A percentile compares a stretch with the other conserved stretches of the same genome.
Conservation (phyloP, 2,113 vertebrate genomes). For the Heteronetta atricapilla region DNA sequence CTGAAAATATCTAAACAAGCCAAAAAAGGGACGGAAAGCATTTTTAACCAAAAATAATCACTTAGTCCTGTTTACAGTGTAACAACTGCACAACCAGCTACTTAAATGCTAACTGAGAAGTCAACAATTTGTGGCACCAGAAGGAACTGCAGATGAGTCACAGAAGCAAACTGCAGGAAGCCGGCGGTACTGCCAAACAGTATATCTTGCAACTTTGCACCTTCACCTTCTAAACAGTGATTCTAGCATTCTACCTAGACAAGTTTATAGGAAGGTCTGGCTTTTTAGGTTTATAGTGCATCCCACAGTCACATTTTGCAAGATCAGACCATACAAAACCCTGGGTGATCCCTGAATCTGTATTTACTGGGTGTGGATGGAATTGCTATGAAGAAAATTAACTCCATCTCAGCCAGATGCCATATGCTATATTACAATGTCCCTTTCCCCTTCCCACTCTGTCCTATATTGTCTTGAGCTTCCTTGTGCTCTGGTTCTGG, state of each 20-base stretch:
- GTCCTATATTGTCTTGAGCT: neutral
- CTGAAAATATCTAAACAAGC: neutral
- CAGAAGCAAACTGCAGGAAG: neutral
- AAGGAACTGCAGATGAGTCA: neutral
- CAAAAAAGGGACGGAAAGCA: neutral
- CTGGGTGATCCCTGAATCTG: neutral
- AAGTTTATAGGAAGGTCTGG: neutral
- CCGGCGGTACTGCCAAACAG: neutral
- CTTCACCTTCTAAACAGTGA: neutral
- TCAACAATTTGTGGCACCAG: neutral
- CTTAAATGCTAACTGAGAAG: slow-evolving; percentile 9
- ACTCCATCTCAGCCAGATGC: neutral
- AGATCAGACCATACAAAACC: neutral
- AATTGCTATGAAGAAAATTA: neutral
- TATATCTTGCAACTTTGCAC: neutral
- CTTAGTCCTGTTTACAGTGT: neutral
- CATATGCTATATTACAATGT: neutral
- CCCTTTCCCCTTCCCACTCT: neutral
- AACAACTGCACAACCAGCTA: neutral
- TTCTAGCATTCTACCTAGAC: neutral
- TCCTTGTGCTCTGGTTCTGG: neutral
- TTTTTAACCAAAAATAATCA: slow-evolving; percentile 9
- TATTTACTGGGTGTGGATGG: neutral
- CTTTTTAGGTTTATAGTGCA: neutral
- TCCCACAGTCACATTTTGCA: neutral